These are phyloP conservation scores for Isurus oxyrinchus DNA, from an alignment of 2,113 vertebrate genomes.

Conservation along the genomic window DNA sequence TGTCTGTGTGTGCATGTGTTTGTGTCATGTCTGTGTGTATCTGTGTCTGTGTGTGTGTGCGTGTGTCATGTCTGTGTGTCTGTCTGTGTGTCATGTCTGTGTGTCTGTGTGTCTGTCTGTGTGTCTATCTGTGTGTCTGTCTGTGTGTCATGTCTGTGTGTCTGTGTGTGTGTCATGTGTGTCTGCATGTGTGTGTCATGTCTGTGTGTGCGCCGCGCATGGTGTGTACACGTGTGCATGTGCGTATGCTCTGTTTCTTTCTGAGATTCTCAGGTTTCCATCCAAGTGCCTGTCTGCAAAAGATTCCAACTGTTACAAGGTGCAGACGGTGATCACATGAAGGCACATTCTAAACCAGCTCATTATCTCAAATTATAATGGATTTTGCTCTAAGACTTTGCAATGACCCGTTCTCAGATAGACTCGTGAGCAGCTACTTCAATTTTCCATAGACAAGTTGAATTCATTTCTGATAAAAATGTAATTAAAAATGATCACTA, in stretches of 20 bases:
- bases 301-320: conserved; percentile 40
- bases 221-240: neutral
- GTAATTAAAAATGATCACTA: neutral
- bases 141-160: neutral
- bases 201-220: neutral
- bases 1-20: neutral
- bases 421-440: neutral
- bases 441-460: neutral
- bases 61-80: neutral
- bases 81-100: neutral
- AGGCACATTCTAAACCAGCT: conserved; percentile 40
- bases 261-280: conserved; percentile 42
- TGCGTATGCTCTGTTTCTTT: neutral
- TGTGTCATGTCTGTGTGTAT: neutral
- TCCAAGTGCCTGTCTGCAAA: conserved; percentile 52
- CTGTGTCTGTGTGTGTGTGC: neutral
- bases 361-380: neutral
- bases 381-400: neutral
- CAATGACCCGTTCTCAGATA: neutral
- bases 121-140: neutral
- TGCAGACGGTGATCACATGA: conserved; percentile 50
- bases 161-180: neutral
- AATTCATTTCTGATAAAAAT: neutral
- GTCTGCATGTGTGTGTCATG: neutral
- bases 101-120: neutral